These are phyloP conservation scores for Epirrhoe tristata DNA, from an alignment of 2,888 invertebrate species.

Conservation along the genomic window DNA sequence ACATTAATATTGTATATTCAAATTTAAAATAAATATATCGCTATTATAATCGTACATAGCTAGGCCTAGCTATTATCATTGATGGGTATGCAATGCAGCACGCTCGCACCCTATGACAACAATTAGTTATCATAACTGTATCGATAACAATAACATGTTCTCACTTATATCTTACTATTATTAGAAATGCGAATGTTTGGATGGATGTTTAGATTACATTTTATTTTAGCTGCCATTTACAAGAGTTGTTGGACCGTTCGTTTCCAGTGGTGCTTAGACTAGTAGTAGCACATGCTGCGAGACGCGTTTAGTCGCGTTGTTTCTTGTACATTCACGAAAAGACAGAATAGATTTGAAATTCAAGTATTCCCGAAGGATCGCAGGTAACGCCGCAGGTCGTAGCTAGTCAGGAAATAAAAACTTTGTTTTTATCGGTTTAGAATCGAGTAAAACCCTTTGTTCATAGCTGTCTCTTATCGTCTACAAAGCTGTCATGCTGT, in stretches of 20 bases:
- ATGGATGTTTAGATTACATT: too few relatives aligned
- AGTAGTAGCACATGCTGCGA: too few relatives aligned
- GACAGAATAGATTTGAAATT: too few relatives aligned
- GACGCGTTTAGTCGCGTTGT: too few relatives aligned
- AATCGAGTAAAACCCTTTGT: constrained; percentile 40
- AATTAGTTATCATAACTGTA: constrained; percentile 12
- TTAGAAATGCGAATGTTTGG: too few relatives aligned
- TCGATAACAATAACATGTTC: constrained; percentile 29
- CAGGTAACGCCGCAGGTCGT: too few relatives aligned
- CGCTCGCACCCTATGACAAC: neutral
- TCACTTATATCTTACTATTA: constrained; percentile 2
- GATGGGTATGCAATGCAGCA: neutral
- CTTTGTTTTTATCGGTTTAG: constrained; percentile 24
- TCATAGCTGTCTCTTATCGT: constrained; percentile 40
- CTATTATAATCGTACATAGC: neutral
- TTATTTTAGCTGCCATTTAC: too few relatives aligned
- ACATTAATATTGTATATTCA: too few relatives aligned
- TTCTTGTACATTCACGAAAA: too few relatives aligned
- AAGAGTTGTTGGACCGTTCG: too few relatives aligned
- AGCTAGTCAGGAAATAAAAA: constrained; percentile 21
- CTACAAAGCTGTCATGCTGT: constrained; percentile 52
- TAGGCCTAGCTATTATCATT: neutral
- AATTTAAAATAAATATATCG: neutral
- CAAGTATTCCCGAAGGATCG: too few relatives aligned
- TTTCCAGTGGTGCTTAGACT: too few relatives aligned